These are phyloP conservation scores for Plemyria rubiginata DNA, from an alignment of 2,888 invertebrate species.

Conservation along the genomic window DNA sequence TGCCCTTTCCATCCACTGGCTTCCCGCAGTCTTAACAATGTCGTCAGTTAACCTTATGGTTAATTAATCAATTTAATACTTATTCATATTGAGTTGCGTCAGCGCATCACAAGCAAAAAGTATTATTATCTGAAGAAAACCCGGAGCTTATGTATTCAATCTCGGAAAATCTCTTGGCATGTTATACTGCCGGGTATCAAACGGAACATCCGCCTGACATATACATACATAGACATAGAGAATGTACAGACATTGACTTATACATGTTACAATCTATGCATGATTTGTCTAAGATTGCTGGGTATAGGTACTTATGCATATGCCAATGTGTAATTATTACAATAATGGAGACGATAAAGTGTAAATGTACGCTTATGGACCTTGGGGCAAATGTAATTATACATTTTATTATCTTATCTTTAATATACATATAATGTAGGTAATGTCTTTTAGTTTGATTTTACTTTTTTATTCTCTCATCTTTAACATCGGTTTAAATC, in stretches of 20 bases:
- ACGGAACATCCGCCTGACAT: slow-evolving; percentile 46
- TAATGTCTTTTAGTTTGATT: slow-evolving; percentile 11
- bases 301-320: slow-evolving; percentile 24
- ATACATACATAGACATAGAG: slow-evolving; percentile 4
- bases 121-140: slow-evolving; percentile 37
- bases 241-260: background rate
- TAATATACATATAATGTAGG: slow-evolving; percentile 1
- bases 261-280: background rate
- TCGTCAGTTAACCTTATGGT: slow-evolving; percentile 7
- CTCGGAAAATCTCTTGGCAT: slow-evolving; percentile 55
- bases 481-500: background rate
- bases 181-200: slow-evolving; percentile 41
- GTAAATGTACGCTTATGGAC: slow-evolving; percentile 28
- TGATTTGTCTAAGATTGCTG: slow-evolving; percentile 7
- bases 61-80: slow-evolving; percentile 16
- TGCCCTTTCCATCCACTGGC: no score
- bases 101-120: slow-evolving; percentile 25
- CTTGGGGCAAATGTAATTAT: slow-evolving; percentile 18
- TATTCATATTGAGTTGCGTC: slow-evolving; percentile 22
- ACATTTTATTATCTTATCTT: slow-evolving; percentile 12
- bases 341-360: slow-evolving; percentile 37
- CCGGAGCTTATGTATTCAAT: slow-evolving; percentile 45
- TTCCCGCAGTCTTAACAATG: no score
- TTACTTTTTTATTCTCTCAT: background rate
- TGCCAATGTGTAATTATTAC: slow-evolving; percentile 36